phyloP scores from a whole-genome alignment of 2,888 invertebrate genomes.

The Cheilosia urbana region DNA sequence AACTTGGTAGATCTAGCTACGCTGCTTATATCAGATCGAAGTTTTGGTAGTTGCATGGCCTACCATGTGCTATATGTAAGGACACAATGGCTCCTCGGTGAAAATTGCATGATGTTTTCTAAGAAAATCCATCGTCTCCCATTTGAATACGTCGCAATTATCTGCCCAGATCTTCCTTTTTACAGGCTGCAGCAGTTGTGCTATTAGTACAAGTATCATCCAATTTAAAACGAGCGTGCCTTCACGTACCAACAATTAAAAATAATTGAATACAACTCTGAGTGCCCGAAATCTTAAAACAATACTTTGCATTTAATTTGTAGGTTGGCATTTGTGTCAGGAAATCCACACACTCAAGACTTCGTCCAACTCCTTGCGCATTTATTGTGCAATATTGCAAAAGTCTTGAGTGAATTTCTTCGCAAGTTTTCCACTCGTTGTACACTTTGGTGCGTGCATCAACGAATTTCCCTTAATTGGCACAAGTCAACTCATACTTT shows the following conservation, averaged over 20 bases:
- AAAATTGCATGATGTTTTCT: too few relatives aligned
- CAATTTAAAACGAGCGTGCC: slow-evolving; percentile 7
- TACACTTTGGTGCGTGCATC: slow-evolving; percentile 2
- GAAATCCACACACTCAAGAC: neutral
- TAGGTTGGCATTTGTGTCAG: slow-evolving; percentile 1
- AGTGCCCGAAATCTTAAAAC: slow-evolving; percentile 13
- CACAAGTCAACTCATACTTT: too few relatives aligned
- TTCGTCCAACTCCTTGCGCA: neutral
- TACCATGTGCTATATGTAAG: too few relatives aligned
- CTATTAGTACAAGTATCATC: neutral
- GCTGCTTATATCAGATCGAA: too few relatives aligned
- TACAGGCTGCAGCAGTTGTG: neutral
- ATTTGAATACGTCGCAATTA: too few relatives aligned
- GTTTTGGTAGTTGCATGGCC: too few relatives aligned
- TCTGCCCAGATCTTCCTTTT: too few relatives aligned
- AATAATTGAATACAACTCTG: slow-evolving; percentile 52
- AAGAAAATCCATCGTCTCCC: too few relatives aligned
- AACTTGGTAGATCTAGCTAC: too few relatives aligned
- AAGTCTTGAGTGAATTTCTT: slow-evolving; percentile 19
- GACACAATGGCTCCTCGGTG: too few relatives aligned
- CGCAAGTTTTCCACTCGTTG: slow-evolving; percentile 38
- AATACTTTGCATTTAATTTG: neutral
- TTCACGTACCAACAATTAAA: slow-evolving; percentile 55
- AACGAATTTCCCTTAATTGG: slow-evolving; percentile 5
- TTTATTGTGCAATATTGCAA: slow-evolving; percentile 36